Percentiles rank a stretch among this genome's conserved stretches.
These are phyloP conservation scores for Cosmia trapezina DNA, from an alignment of 2,888 invertebrate species.

Conservation along the genomic window DNA sequence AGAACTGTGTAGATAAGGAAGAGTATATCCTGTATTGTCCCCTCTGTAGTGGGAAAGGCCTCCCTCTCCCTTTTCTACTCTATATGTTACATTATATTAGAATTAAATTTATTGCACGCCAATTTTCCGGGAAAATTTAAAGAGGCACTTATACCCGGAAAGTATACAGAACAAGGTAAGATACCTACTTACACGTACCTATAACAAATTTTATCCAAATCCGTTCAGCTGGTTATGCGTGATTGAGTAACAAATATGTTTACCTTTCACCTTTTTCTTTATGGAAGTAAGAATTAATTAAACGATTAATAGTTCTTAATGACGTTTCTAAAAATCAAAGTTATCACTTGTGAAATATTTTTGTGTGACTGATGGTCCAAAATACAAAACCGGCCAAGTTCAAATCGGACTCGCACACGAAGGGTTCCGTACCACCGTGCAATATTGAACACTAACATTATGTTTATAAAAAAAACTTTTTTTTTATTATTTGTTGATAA, in stretches of 20 bases:
- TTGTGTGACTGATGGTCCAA: too few species aligned
- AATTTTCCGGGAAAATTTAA: background rate
- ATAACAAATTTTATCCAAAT: background rate
- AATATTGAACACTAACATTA: too few species aligned
- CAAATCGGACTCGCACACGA: too few species aligned
- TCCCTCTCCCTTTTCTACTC: too few species aligned
- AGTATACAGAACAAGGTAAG: background rate
- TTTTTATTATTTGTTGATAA: too few species aligned
- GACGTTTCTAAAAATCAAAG: background rate
- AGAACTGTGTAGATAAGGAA: background rate
- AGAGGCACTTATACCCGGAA: background rate
- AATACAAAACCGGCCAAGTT: background rate
- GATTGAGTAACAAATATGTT: slow-evolving; percentile 17
- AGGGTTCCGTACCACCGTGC: too few species aligned
- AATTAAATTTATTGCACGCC: background rate
- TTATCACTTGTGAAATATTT: background rate
- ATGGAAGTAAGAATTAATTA: background rate
- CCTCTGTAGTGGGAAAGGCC: too few species aligned
- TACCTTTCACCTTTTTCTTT: slow-evolving; percentile 8
- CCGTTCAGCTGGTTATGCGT: background rate
- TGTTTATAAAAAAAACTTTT: too few species aligned
- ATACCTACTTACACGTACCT: background rate
- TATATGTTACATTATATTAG: too few species aligned
- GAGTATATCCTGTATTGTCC: too few species aligned
- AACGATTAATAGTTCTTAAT: background rate